phyloP scores from a whole-genome alignment of 2,797 vertebrate species.

The Poecilia velifera region DNA sequence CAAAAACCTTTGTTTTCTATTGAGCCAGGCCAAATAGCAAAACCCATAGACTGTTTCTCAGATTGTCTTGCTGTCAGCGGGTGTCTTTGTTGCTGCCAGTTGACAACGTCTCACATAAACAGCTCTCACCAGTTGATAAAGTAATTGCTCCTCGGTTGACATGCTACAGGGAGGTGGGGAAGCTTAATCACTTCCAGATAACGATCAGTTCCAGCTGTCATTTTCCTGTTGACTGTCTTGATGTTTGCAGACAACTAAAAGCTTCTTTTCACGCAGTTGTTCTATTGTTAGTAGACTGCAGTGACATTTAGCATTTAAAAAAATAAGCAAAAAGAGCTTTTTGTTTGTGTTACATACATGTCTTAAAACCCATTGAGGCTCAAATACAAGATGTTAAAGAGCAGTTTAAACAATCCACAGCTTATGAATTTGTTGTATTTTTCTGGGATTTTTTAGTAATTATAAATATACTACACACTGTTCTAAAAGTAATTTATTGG shows the following conservation, averaged over 20 bases:
- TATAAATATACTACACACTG: neutral
- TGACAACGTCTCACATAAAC: conserved; percentile 61
- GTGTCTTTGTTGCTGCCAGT: conserved; percentile 20
- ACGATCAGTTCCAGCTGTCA: conserved; percentile 68
- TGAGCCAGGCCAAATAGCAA: conserved; percentile 12
- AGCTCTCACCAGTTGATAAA: conserved; percentile 57
- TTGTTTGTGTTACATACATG: conserved; percentile 32
- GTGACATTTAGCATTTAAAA: conserved; percentile 45
- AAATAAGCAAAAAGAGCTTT: conserved; percentile 14
- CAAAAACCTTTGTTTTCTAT: conserved; percentile 11
- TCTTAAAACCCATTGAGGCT: conserved; percentile 29
- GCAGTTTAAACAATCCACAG: neutral
- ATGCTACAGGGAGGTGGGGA: conserved; percentile 45
- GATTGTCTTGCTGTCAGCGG: conserved; percentile 17
- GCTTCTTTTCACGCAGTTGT: conserved; percentile 49
- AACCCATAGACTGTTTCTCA: conserved; percentile 26
- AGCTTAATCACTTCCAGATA: conserved; percentile 72
- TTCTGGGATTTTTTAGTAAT: neutral
- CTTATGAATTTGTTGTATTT: neutral
- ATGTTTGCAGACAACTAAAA: conserved; percentile 59
- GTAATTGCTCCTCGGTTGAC: conserved; percentile 73
- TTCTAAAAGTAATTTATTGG: neutral
- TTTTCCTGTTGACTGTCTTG: conserved; percentile 55
- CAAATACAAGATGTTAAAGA: conserved; percentile 13
- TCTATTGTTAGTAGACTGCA: conserved; percentile 26